phyloP scores from a whole-genome alignment of 2,888 invertebrate genomes.

The Andrena flavipes region DNA sequence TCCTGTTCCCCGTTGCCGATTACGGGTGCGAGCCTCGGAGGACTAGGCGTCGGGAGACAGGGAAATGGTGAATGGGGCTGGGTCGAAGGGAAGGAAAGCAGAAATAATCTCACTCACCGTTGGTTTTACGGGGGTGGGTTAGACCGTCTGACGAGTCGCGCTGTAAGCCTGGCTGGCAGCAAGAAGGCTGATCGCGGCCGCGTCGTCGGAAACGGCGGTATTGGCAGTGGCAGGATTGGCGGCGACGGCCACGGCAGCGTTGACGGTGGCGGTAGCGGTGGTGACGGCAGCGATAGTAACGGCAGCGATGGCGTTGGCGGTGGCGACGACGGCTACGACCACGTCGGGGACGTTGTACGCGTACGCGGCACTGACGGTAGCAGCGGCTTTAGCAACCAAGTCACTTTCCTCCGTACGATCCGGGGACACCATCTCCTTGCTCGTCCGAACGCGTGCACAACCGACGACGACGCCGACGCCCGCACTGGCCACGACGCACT shows the following conservation, averaged over 20 bases:
- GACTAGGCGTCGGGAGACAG: background rate
- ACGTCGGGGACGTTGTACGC: slow-evolving; percentile 46
- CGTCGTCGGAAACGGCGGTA: slow-evolving; percentile 67
- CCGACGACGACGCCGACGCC: slow-evolving; percentile 71
- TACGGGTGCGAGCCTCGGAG: background rate
- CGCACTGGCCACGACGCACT: slow-evolving; percentile 70
- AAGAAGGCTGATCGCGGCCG: slow-evolving; percentile 46
- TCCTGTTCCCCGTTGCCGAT: background rate
- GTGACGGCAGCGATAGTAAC: slow-evolving; percentile 34
- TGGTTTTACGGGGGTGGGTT: slow-evolving; percentile 50
- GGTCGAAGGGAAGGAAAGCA: slow-evolving; percentile 1
- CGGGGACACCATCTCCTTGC: slow-evolving; percentile 75
- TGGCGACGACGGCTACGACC: slow-evolving; percentile 28
- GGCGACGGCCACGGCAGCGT: slow-evolving; percentile 2
- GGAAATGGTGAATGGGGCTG: slow-evolving; percentile 20
- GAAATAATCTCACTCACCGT: slow-evolving; percentile 55
- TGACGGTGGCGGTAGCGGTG: slow-evolving; percentile 29
- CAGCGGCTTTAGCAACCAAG: slow-evolving; percentile 52
- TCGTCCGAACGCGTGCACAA: slow-evolving; percentile 73
- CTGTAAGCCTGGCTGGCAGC: slow-evolving; percentile 67
- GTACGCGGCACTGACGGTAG: slow-evolving; percentile 59
- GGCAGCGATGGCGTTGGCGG: slow-evolving; percentile 26
- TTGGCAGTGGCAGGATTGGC: slow-evolving; percentile 69
- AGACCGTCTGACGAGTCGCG: slow-evolving; percentile 53
- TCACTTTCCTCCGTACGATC: slow-evolving; percentile 66